phyloP scores from a whole-genome alignment of 2,888 invertebrate genomes.

The Eudemis profundana region DNA sequence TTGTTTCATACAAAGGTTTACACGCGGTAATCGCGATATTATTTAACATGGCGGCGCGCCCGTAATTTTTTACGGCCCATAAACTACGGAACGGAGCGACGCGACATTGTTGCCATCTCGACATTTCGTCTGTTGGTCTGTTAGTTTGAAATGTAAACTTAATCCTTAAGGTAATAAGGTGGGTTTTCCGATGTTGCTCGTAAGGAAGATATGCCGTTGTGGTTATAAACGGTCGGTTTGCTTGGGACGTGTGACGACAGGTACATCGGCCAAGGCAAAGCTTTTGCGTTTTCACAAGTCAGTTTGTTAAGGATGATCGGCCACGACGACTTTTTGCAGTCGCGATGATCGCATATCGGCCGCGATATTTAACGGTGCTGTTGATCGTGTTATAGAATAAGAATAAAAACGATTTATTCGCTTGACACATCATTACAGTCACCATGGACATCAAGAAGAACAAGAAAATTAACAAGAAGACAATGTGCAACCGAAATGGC shows the following conservation, averaged over 20 bases:
- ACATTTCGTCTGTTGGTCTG: slow-evolving; percentile 17
- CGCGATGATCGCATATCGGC: too few relatives aligned
- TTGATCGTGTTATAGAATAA: too few relatives aligned
- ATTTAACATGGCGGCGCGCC: slow-evolving; percentile 50
- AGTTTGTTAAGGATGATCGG: too few relatives aligned
- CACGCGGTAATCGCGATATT: slow-evolving; percentile 47
- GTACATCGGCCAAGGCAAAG: slow-evolving; percentile 1
- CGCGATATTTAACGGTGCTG: too few relatives aligned
- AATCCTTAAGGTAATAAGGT: neutral
- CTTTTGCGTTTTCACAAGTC: too few relatives aligned
- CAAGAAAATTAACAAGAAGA: too few relatives aligned
- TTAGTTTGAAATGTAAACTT: slow-evolving; percentile 5
- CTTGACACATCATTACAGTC: too few relatives aligned
- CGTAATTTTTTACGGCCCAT: slow-evolving; percentile 72
- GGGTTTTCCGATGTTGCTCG: neutral
- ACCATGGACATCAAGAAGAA: too few relatives aligned
- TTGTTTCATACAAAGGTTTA: neutral
- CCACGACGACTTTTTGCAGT: too few relatives aligned
- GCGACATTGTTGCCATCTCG: slow-evolving; percentile 61
- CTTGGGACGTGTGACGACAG: slow-evolving; percentile 30
- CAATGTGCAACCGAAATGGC: too few relatives aligned
- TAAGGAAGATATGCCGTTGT: neutral
- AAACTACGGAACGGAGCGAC: slow-evolving; percentile 55
- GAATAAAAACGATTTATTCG: too few relatives aligned
- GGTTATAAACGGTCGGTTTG: slow-evolving; percentile 16